phyloP scores from a whole-genome alignment of 2,797 vertebrate genomes.

The Syngnathus acus region DNA sequence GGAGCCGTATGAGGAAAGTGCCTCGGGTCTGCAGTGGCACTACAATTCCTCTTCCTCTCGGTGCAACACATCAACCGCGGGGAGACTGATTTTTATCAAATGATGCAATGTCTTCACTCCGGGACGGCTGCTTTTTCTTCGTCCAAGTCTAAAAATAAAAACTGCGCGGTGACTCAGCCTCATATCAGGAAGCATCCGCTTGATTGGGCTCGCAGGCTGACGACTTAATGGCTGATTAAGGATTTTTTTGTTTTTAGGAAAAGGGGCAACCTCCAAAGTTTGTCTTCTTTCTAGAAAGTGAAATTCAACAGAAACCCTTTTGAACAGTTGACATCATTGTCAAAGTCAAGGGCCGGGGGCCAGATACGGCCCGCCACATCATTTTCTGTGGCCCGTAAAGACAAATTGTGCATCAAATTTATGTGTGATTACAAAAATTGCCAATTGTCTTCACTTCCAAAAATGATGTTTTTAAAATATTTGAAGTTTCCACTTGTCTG shows the following conservation, averaged over 20 bases:
- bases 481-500: too few relatives aligned
- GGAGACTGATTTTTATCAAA: conserved; percentile 60
- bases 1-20: conserved; percentile 37
- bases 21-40: conserved; percentile 53
- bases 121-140: conserved; percentile 35
- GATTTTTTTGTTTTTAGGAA: not conserved
- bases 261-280: not conserved
- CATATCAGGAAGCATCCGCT: conserved; percentile 13
- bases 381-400: too few relatives aligned
- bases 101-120: conserved; percentile 52
- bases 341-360: too few relatives aligned
- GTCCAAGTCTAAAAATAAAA: conserved; percentile 52
- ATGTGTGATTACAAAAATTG: too few relatives aligned
- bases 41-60: conserved; percentile 55
- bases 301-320: not conserved
- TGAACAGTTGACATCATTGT: not conserved
- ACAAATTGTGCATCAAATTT: too few relatives aligned
- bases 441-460: too few relatives aligned
- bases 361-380: too few relatives aligned
- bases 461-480: too few relatives aligned
- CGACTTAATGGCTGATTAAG: not conserved
- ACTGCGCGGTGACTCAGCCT: conserved; percentile 35
- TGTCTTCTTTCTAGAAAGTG: not conserved
- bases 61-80: conserved; percentile 55
- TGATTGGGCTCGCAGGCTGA: conserved; percentile 1